A percentile compares a stretch with the other conserved stretches of the same genome.
Evolutionary conservation across 2,113 vertebrate species (phyloP).

Genomic region (Seriola aureovittata): DNA sequence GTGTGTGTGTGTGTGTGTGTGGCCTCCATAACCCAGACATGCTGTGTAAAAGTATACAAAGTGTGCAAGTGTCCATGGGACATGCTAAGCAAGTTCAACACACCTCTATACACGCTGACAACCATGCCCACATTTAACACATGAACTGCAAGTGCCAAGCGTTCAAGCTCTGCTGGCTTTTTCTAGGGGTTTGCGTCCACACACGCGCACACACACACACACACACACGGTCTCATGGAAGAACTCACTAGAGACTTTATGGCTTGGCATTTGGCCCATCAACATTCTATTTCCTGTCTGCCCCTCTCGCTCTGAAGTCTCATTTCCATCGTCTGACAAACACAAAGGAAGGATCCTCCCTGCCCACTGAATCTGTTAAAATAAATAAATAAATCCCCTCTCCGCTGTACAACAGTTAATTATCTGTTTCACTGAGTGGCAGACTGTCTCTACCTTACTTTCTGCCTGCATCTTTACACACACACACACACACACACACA

Average conservation of each 20-base stretch:
- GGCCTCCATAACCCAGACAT: constrained; percentile 57
- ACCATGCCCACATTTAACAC: constrained; percentile 82
- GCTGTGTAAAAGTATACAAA: constrained; percentile 79
- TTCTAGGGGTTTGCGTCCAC: constrained; percentile 56
- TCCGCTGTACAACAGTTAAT: constrained; percentile 74
- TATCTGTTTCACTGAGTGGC: constrained; percentile 81
- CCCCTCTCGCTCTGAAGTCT: constrained; percentile 72
- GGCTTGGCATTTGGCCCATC: constrained; percentile 77
- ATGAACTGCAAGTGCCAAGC: constrained; percentile 78
- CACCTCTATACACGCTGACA: constrained; percentile 80
- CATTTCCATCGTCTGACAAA: constrained; percentile 78
- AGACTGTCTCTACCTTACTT: constrained; percentile 69
- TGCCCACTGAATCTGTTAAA: constrained; percentile 63
- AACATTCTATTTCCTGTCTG: constrained; percentile 72
- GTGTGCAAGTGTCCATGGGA: constrained; percentile 76
- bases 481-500: constrained; percentile 23
- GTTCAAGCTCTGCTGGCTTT: constrained; percentile 78
- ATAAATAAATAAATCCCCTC: constrained; percentile 69
- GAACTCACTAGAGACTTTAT: constrained; percentile 64
- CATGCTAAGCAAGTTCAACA: constrained; percentile 80
- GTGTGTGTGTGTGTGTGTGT: constrained; percentile 43
- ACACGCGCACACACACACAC: constrained; percentile 34
- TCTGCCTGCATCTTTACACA: constrained; percentile 49
- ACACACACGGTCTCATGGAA: constrained; percentile 44
- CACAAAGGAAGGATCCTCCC: constrained; percentile 59